Evolutionary conservation across 2,797 vertebrate genomes (phyloP), one percentile per base, ranked within the genome.

Genomic region (Lepidocolaptes lacrymiger): DNA sequence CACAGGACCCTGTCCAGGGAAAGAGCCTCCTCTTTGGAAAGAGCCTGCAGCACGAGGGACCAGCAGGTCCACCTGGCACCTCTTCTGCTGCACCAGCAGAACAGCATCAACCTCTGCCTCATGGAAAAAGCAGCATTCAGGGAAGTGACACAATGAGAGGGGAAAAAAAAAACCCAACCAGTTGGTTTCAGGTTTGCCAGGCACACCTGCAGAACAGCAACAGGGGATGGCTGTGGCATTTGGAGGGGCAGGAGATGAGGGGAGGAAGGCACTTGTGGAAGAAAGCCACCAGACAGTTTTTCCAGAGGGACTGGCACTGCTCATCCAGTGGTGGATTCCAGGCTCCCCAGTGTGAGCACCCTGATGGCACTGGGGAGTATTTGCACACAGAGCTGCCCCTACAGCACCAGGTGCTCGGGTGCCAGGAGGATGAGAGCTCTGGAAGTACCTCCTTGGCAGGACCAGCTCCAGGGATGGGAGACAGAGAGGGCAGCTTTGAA

Each of bases 241-340:
- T 54, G 52, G 30, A 54, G 30, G 36, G 34, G n/a, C 14, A 72
- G 52, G 28, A 61, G 43, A 51, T 19, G 20, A 72, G 23, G 37
- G 51, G 30, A 78, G 32, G 37, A 36, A 81, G 24, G 26, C 46
- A 52, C 0, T 0, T 0, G 0, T 2, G 16, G 14, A 61, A 34
- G 32, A 58, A 79, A 89, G 61, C 10, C 54, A 49, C 19, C 41
- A 41, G 36, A 21, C 19, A 48, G 64, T 3, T 87, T 28, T 88
- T 63, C 39, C 30, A 80, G 75, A 83, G 43, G 46, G 62, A 74
- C 66, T 58, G 66, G 87, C 52, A 85, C 72, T 91, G 82, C 37
- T 18, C 11, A 51, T 12, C 7, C 1, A 80, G 22, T 52, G 21
- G 64, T 9, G 22, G 78, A 78, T 88, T 81, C 61, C 32, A 88